Evolutionary conservation across 2,888 invertebrate species (phyloP).

Genomic region (Adelognathus sp.): DNA sequence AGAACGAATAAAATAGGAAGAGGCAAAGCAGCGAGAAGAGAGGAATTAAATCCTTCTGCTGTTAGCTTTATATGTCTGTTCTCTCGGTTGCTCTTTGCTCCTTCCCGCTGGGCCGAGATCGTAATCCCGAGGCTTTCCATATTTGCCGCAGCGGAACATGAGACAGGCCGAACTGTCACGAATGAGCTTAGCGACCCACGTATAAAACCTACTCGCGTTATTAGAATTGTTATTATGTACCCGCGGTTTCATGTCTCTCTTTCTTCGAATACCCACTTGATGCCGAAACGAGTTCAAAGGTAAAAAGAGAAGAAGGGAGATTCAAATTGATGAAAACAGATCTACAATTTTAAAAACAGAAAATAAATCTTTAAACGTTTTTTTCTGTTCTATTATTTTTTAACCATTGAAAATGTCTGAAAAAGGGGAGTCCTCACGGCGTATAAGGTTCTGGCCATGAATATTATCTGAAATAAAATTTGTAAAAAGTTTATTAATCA

Average conservation of each 20-base stretch:
- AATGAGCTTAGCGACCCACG: constrained; percentile 48
- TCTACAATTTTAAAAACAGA: background rate
- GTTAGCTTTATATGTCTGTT: background rate
- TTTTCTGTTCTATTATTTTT: background rate
- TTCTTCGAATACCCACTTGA: constrained; percentile 17
- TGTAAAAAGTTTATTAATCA: too few species aligned
- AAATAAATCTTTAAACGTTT: background rate
- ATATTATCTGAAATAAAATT: too few species aligned
- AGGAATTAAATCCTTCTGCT: constrained; percentile 28
- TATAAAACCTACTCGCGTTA: constrained; percentile 13
- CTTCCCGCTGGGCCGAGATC: constrained; percentile 46
- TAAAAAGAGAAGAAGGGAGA: background rate
- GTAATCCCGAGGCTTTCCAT: constrained; percentile 63
- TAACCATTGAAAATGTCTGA: background rate
- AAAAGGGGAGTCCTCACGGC: too few species aligned
- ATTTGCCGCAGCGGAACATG: constrained; percentile 47
- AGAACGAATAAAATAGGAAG: background rate
- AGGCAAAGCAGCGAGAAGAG: constrained; percentile 15
- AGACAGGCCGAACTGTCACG: constrained; percentile 36
- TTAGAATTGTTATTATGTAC: constrained; percentile 25
- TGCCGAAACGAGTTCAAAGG: background rate
- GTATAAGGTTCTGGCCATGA: too few species aligned
- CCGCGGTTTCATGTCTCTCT: too few species aligned
- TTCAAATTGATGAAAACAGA: too few species aligned
- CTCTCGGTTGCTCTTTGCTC: constrained; percentile 6